Base-by-base conservation (phyloP, 2,888 invertebrate species). In the Chrysodeixis includens region DNA sequence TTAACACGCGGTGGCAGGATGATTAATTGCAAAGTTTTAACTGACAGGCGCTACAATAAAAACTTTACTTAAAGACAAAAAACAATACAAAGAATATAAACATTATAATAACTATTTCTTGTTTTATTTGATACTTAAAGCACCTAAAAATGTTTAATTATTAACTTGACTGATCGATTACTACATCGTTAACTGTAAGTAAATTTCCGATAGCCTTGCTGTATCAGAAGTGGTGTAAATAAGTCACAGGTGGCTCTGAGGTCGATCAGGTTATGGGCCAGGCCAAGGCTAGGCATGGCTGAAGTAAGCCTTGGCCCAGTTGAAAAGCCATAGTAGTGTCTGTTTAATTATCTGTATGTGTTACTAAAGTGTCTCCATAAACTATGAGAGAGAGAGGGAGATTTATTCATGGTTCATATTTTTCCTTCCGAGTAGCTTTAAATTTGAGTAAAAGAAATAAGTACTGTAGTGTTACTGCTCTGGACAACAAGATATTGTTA, bases 131-230 rank as follows among this genome's bases (percentile, higher is more conserved):
- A n/a, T n/a, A n/a, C n/a, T n/a, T n/a, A n/a, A n/a, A n/a, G n/a
- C n/a, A n/a, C n/a, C n/a, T n/a, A n/a, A n/a, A n/a, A n/a, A n/a
- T n/a, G n/a, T n/a, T 26, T 2, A 26, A 2, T 26, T 4, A 26
- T 26, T 26, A 26, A 26, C 26, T 26, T 4, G 26, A 26, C 26
- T 14, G 7, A 40, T 0, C 5, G n/a, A 40, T 40, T 6, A 5
- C n/a, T 40, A n/a, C 5, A 40, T 40, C 40, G 40, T n/a, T 5
- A n/a, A 1, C n/a, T n/a, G n/a, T n/a, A 26, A 40, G 40, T 40
- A 40, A 40, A 40, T 40, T 18, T 49, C 46, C 46, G 10, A 49
- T 20, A 49, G 46, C 46, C 46, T 49, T 49, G 46, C 10, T 9
- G 18, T 20, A 7, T 46, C 9, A 49, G 4, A 49, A 49, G 46